Conservation (phyloP, 2,888 invertebrate genomes). For the Apamea epomidion region DNA sequence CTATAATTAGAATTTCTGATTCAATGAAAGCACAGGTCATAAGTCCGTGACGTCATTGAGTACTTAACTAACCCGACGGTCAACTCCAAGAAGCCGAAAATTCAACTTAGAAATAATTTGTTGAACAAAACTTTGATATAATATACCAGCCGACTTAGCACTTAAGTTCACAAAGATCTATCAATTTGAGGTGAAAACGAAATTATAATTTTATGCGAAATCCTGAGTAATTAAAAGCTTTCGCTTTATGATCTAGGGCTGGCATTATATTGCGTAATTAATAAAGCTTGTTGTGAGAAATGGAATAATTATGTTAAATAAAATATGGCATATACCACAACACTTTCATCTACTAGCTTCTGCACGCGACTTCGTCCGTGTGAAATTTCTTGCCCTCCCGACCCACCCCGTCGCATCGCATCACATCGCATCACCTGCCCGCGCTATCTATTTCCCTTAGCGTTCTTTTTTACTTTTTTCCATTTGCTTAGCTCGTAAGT, state of each 20-base stretch:
- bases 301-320: not conserved
- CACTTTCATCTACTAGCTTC: not conserved
- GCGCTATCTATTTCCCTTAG: no score
- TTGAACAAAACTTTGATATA: constrained; percentile 50
- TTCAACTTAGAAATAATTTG: constrained; percentile 47
- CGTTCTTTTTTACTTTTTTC: no score
- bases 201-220: constrained; percentile 65
- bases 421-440: no score
- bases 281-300: constrained; percentile 13
- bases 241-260: constrained; percentile 49
- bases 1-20: constrained; percentile 4
- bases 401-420: no score
- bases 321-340: not conserved
- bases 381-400: no score
- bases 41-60: constrained; percentile 11
- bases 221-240: constrained; percentile 53
- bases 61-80: constrained; percentile 26
- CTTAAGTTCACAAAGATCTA: constrained; percentile 61
- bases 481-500: no score
- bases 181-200: constrained; percentile 60
- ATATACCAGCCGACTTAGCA: constrained; percentile 51
- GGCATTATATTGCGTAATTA: constrained; percentile 26
- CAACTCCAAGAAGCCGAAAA: constrained; percentile 37
- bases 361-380: no score
- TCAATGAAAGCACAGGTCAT: constrained; percentile 23